Evolutionary conservation across 2,797 vertebrate genomes (phyloP).

Genomic region (Chaetophractus vellerosus): DNA sequence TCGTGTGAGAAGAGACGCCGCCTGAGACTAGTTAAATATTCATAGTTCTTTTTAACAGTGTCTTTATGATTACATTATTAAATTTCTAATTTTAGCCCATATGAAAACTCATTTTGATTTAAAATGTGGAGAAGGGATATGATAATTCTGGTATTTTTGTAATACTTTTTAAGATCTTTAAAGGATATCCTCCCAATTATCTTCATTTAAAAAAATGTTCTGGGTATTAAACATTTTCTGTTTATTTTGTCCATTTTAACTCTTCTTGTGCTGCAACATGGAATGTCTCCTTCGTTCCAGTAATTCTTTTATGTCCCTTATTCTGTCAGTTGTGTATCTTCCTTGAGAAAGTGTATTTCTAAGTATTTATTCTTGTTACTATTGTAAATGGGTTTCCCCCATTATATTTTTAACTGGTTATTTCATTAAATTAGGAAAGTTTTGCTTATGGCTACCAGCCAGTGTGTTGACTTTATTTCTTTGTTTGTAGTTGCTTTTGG

Average conservation of each 20-base stretch:
- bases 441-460: neutral
- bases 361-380: neutral
- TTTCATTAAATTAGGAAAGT: conserved; percentile 6
- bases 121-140: conserved; percentile 43
- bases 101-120: conserved; percentile 46
- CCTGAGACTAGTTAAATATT: neutral
- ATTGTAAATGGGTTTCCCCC: neutral
- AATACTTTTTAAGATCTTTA: conserved; percentile 29
- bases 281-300: neutral
- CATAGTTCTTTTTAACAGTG: neutral
- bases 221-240: neutral
- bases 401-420: conserved; percentile 11
- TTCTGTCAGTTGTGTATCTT: neutral
- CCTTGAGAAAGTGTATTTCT: neutral
- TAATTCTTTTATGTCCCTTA: conserved; percentile 11
- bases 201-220: neutral
- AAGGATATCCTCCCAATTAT: neutral
- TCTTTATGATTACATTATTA: conserved; percentile 29
- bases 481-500: neutral
- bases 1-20: neutral
- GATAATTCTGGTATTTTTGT: conserved; percentile 20
- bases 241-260: conserved; percentile 14
- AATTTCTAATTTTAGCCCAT: neutral
- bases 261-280: neutral
- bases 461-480: conserved; percentile 12